Evolutionary conservation across 2,888 invertebrate genomes (phyloP).

Genomic region (Thumatha senex): DNA sequence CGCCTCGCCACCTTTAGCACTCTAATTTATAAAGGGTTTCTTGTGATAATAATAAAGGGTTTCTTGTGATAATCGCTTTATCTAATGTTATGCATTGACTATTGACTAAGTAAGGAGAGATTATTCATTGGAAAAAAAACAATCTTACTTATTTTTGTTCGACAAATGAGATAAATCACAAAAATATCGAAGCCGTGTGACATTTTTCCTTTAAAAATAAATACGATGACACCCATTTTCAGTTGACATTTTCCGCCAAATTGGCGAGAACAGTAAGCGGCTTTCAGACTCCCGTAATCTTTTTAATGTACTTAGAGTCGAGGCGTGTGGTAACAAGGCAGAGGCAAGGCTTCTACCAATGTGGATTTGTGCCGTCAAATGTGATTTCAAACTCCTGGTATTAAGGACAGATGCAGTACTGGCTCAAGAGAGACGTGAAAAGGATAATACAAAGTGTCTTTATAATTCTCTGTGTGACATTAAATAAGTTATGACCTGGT

Average conservation of each 20-base stretch:
- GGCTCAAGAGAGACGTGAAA: not conserved
- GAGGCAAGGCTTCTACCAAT: conserved; percentile 31
- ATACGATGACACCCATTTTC: not conserved
- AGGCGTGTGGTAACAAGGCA: conserved; percentile 16
- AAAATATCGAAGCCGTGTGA: not conserved
- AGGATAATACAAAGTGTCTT: too few relatives aligned
- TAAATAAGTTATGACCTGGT: too few relatives aligned
- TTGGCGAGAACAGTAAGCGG: conserved; percentile 23
- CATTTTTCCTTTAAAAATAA: not conserved
- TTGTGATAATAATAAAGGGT: too few relatives aligned
- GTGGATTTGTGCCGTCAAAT: conserved; percentile 31
- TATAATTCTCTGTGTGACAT: too few relatives aligned
- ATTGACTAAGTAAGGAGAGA: too few relatives aligned
- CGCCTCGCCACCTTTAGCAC: too few relatives aligned
- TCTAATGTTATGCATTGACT: too few relatives aligned
- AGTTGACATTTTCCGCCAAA: conserved; percentile 14
- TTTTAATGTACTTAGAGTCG: conserved; percentile 25
- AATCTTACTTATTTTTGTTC: too few relatives aligned
- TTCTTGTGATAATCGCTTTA: too few relatives aligned
- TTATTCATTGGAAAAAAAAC: too few relatives aligned
- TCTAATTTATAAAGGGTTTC: too few relatives aligned
- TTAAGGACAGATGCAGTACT: conserved; percentile 25
- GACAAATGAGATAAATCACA: not conserved
- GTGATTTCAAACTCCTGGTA: conserved; percentile 31
- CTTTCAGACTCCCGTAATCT: conserved; percentile 26